Conservation (phyloP, 2,888 invertebrate species). For the Hirtodrosophila duncani region DNA sequence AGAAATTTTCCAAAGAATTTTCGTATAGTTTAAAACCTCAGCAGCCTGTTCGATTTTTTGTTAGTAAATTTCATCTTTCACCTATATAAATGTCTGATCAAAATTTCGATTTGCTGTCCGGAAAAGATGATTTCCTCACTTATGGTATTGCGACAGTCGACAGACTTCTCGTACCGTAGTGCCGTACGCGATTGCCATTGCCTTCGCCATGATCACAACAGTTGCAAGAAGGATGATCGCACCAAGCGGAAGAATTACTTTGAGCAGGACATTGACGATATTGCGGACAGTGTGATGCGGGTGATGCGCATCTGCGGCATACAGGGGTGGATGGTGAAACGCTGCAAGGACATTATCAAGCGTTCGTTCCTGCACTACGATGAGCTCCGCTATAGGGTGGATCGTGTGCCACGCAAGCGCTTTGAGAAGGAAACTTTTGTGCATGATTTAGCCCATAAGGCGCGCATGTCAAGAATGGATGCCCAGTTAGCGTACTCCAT, state of each 20-base stretch:
- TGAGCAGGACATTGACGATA: constrained; percentile 42
- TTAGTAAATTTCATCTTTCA: no score
- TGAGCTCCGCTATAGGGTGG: constrained; percentile 53
- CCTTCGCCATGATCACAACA: background rate
- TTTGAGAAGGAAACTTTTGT: constrained; percentile 66
- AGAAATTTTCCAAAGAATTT: no score
- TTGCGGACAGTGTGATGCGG: constrained; percentile 42
- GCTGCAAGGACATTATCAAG: constrained; percentile 34
- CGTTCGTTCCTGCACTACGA: constrained; percentile 65
- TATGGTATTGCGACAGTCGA: no score
- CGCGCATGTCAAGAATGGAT: constrained; percentile 66
- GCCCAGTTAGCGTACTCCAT: constrained; percentile 69
- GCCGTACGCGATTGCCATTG: constrained; percentile 26
- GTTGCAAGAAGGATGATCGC: constrained; percentile 13
- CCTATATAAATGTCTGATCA: no score
- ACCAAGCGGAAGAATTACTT: background rate
- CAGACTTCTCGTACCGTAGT: fast-evolving
- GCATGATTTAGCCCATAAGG: constrained; percentile 59
- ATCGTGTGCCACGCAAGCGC: constrained; percentile 52
- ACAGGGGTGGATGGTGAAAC: constrained; percentile 50
- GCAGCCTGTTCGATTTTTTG: no score
- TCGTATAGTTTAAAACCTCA: no score
- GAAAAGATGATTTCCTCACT: no score
- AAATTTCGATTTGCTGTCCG: no score
- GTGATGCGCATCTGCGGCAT: constrained; percentile 71